Base-by-base conservation (phyloP, 2,888 invertebrate genomes). In the Cosmia trapezina region DNA sequence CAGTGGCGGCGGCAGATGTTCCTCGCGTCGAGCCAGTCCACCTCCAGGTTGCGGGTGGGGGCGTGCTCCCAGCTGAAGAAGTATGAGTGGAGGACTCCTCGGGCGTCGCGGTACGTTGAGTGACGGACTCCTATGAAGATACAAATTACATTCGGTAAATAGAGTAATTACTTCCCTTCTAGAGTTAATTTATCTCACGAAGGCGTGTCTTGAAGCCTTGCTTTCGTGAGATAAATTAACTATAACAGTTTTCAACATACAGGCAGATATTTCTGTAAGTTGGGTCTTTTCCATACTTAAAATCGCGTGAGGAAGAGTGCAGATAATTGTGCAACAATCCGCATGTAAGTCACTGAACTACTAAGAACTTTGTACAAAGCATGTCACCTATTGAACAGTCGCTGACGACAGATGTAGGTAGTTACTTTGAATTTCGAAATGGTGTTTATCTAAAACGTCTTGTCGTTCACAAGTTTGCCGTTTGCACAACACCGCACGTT, bases 41-140 rank as follows among this genome's bases (percentile, higher is more conserved):
- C 98, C 94, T 98, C 98, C 81, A 98, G 94, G 87, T 96, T 97
- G 86, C 98, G 97, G 43, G 98, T 98, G 4, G 98, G 98, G 64
- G 97, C 97, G 91, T 98, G 98, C 87, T 98, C 98, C 98, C 98
- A 98, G 91, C 98, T 98, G 97, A 98, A 98, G 98, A 98, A 99
- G 96, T 99, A 99, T 41, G 98, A 98, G 92, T 98, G 98, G 8
- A 98, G 97, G 43, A 98, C 98, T 61, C 98, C 98, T 72, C 98
- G 97, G 17, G 98, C 98, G 92, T 98, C 98, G 86, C 98, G 97
- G 95, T 98, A 98, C 22, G 98, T 98, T 59, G 98, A 98, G 91
- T 98, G 98, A 81, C 98, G 97, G 51, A 98, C 98, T 88, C 98
- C 98, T 98, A 91, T 12, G 45, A 19, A 5, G 14, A 65, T 37